Percentiles rank a stretch among this genome's conserved stretches.
phyloP scores from a whole-genome alignment of 2,888 invertebrate species.

The Stenurella melanura region DNA sequence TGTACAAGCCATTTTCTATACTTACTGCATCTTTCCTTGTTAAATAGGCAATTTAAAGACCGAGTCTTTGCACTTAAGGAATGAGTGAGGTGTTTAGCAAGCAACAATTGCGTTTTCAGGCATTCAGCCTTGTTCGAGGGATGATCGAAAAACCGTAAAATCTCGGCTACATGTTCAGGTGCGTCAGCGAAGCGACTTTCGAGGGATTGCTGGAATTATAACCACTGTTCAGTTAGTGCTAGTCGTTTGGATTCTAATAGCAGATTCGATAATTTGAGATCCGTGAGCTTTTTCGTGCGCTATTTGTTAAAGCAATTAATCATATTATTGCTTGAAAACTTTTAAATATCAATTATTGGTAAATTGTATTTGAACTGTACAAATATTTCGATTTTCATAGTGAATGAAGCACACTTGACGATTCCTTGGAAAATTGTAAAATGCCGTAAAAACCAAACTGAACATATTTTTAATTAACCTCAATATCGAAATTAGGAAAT shows the following conservation, averaged over 20 bases:
- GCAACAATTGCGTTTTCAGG: conserved; percentile 31
- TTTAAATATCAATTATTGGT: no score
- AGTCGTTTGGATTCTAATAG: neutral
- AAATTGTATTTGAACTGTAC: no score
- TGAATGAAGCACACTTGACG: no score
- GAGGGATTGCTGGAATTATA: conserved; percentile 7
- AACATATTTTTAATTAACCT: no score
- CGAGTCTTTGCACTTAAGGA: conserved; percentile 36
- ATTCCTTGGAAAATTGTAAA: no score
- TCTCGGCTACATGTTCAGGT: conserved; percentile 29
- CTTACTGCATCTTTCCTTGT: neutral
- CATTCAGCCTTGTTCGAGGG: conserved; percentile 25
- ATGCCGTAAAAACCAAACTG: no score
- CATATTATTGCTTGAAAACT: no score
- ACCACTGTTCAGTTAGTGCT: neutral
- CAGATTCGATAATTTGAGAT: neutral
- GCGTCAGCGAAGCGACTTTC: conserved; percentile 19
- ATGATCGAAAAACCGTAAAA: conserved; percentile 31
- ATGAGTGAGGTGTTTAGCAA: conserved; percentile 30
- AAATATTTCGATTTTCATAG: no score
- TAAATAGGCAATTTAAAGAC: conserved; percentile 35
- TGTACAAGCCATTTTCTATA: neutral
- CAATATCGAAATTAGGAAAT: no score
- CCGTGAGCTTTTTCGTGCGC: neutral
- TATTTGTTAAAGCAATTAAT: neutral